phyloP scores from a whole-genome alignment of 2,888 invertebrate genomes.

The Calliopum simillimum region DNA sequence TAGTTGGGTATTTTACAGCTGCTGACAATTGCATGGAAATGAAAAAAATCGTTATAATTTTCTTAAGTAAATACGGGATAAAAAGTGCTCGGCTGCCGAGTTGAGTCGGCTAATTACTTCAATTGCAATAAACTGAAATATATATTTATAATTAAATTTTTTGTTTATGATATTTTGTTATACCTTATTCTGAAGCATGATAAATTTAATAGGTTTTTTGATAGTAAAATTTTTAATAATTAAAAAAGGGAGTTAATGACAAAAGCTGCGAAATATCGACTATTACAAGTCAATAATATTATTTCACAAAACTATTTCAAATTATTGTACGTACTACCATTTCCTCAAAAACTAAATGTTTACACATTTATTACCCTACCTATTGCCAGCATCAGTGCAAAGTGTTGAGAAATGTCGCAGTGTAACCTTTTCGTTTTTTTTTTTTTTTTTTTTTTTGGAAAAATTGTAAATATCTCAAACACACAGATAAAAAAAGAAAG shows the following conservation, averaged over 20 bases:
- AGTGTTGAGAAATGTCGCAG: background rate
- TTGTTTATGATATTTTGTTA: background rate
- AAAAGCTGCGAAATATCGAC: too few species aligned
- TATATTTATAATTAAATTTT: background rate
- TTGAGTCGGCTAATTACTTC: background rate
- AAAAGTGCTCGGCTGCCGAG: background rate
- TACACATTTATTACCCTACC: too few species aligned
- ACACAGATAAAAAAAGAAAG: slow-evolving; percentile 34
- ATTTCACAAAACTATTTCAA: too few species aligned
- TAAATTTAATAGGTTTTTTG: slow-evolving; percentile 3
- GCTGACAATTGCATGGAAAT: slow-evolving; percentile 14
- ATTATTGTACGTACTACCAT: too few species aligned
- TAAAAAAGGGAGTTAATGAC: too few species aligned
- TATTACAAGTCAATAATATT: too few species aligned
- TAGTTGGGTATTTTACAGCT: slow-evolving; percentile 3
- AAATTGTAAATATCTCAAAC: background rate
- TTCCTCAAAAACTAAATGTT: too few species aligned
- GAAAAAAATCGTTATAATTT: background rate
- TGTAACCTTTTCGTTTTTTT: too few species aligned
- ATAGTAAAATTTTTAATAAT: too few species aligned
- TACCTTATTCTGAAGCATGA: slow-evolving; percentile 3
- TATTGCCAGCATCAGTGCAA: too few species aligned
- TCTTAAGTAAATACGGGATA: slow-evolving; percentile 13
- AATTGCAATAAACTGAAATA: slow-evolving; percentile 12
- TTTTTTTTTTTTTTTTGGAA: background rate